Base-by-base conservation (phyloP, 1,140 invertebrate species). In the Trypoxylus dichotomus region DNA sequence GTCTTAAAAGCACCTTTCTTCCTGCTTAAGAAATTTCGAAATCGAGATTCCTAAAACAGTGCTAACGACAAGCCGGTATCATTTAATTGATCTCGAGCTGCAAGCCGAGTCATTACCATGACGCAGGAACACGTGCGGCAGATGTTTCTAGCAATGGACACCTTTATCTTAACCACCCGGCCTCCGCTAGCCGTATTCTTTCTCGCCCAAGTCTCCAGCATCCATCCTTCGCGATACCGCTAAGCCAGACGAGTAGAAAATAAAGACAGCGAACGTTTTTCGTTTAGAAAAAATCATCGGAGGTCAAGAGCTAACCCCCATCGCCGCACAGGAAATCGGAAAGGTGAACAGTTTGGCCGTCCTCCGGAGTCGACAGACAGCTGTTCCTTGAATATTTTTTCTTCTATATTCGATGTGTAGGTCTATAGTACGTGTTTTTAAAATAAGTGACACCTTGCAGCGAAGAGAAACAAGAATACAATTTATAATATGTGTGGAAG, bases 41-140 rank as follows among this genome's bases (percentile, higher is more conserved):
- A 68, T 68, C 24, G 60, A 29, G 60, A 27, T 68, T 68, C 60
- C 27, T 68, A 68, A 68, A 68, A 68, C 60, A 68, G 60, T 68
- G 60, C 60, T 68, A 68, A 68, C 60, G 27, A 68, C 60, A 1
- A 8, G 15, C 27, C 60, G 21, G 60, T 68, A 68, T 68, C 60
- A 68, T 68, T 68, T 68, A 68, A 68, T 68, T 68, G 60, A 68
- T 68, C 60, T 68, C 24, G 24, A 24, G 60, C 60, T 29, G 27
- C 60, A 68, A 68, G 60, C 60, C 60, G 60, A 68, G 60, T 68
- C 60, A 68, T 68, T 68, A 68, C 60, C 60, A 68, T 68, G 60
- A 68, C 60, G 60, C 11, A 68, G 60, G 27, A 68, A 68, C 60
- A 68, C 60, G 60, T 68, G 60, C 60, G 60, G 60, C 60, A 68